These are phyloP conservation scores for Myotis brandtii DNA, from an alignment of 2,113 vertebrate genomes.

Conservation along the genomic window DNA sequence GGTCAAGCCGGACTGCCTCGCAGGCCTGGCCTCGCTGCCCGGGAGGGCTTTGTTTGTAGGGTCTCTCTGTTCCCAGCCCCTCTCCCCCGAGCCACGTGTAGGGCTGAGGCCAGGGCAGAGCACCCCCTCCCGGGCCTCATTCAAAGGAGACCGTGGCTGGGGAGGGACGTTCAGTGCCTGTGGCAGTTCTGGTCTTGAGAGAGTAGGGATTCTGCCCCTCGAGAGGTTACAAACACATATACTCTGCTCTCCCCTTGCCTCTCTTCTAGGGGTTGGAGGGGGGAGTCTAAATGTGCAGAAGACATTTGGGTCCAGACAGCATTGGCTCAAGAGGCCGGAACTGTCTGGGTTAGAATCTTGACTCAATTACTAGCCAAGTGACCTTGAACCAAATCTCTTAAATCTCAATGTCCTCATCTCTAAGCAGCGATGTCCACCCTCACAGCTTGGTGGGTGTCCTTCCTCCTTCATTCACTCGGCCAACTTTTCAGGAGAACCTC, in stretches of 20 bases:
- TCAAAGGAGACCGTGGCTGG: rapidly evolving
- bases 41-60: background rate
- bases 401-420: background rate
- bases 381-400: background rate
- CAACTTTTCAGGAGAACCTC: rapidly evolving
- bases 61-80: background rate
- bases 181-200: too few species aligned
- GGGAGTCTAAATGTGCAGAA: background rate
- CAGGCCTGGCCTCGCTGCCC: background rate
- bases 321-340: background rate
- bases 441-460: background rate
- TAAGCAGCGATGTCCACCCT: background rate
- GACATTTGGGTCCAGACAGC: background rate
- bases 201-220: background rate
- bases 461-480: background rate
- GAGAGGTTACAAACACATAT: rapidly evolving
- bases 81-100: rapidly evolving
- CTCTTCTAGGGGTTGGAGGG: background rate
- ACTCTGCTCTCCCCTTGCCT: background rate
- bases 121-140: background rate
- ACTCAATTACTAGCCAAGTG: background rate
- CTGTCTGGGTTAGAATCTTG: background rate
- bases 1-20: background rate
- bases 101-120: background rate
- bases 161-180: rapidly evolving